A percentile compares a stretch with the other conserved stretches of the same genome.
Conservation (phyloP, 2,888 invertebrate species). For the Hydraecia micacea region DNA sequence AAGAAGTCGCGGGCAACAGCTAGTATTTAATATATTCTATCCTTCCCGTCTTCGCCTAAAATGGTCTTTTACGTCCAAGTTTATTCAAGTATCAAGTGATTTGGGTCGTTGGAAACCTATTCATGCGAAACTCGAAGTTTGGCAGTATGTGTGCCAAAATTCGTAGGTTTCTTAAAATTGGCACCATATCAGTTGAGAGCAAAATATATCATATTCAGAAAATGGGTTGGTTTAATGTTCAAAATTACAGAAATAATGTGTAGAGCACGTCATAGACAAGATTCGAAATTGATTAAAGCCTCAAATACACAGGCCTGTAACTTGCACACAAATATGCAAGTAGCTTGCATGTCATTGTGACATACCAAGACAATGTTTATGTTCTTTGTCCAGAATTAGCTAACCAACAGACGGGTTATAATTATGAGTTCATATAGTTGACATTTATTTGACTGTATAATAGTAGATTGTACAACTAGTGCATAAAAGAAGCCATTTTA, state of each 20-base stretch:
- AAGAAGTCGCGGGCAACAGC: too few relatives aligned
- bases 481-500: too few relatives aligned
- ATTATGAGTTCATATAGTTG: too few relatives aligned
- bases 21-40: background rate
- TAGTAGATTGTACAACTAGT: too few relatives aligned
- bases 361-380: background rate
- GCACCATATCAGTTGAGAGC: conserved; percentile 12
- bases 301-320: too few relatives aligned
- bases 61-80: conserved; percentile 14
- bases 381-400: too few relatives aligned
- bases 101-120: conserved; percentile 40
- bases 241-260: background rate
- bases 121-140: conserved; percentile 40
- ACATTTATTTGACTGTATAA: too few relatives aligned
- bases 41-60: conserved; percentile 7
- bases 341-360: background rate
- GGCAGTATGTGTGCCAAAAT: conserved; percentile 48
- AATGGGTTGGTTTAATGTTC: background rate
- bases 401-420: too few relatives aligned
- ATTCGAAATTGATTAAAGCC: background rate
- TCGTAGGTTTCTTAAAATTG: conserved; percentile 49
- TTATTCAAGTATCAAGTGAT: conserved; percentile 45
- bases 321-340: background rate
- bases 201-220: conserved; percentile 8
- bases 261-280: background rate